Evolutionary conservation across 2,113 vertebrate genomes (phyloP), one percentile per base, ranked within the genome.

Genomic region (Climacteris rufus): DNA sequence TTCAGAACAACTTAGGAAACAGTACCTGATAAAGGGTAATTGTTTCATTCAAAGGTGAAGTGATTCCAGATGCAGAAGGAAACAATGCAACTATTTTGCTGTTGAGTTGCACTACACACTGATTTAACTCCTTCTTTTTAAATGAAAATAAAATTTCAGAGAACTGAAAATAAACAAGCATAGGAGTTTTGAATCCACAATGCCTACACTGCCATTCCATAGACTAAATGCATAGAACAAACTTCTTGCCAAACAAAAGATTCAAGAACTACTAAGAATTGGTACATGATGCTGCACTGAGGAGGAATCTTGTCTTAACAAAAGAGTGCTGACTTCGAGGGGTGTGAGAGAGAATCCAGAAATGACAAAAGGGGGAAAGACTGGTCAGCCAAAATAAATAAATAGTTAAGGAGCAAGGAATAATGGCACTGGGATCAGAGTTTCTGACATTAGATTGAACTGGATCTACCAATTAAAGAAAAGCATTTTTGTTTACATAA

Each of bases 21-120:
- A 10, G 68, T 80, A 94, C 59, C 71, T 89, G 93, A 85, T 84
- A 79, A 90, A 94, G 81, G 22, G 21, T 65, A 94, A 87, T 72
- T 87, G 82, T 88, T 93, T 77, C 21, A 83, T 80, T 94, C 2
- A 4, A 66, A 77, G 31, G 33, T 88, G 71, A 96, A 90, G 24
- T 44, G 81, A 86, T 83, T 85, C 75, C 64, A 86, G 78, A 86
- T 63, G n/a, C 79, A 93, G 63, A 93, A 91, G 22, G 23, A 93
- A 96, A 92, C 69, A 94, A 91, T 91, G 52, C 72, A 75, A 82
- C 56, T 30, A 56, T 57, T 75, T 82, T 80, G 49, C 37, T 79
- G 28, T 57, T 75, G 44, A 68, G 25, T 60, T 80, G 84, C n/a
- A 13, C 50, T 56, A 71, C 52, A 79, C 69, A 60, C 13, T 52